Evolutionary conservation across 2,113 vertebrate genomes (phyloP).

Genomic region (Ammospiza caudacuta): DNA sequence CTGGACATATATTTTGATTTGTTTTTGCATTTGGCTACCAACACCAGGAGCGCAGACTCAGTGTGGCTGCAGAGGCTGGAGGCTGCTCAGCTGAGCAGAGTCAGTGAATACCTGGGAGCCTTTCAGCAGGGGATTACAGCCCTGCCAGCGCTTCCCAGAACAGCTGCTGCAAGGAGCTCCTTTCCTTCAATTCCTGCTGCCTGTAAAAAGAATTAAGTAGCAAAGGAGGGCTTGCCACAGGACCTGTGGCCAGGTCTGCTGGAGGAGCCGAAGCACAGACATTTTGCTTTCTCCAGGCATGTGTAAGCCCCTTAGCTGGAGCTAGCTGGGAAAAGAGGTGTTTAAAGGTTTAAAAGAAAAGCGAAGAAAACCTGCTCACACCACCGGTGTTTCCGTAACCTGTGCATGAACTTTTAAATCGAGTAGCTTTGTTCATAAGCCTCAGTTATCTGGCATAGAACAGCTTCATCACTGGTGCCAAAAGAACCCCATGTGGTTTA

Average conservation of each 20-base stretch:
- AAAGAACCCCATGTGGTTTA: conserved; percentile 8
- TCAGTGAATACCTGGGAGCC: conserved; percentile 3
- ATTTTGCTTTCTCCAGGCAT: not conserved
- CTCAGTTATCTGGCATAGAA: conserved; percentile 2
- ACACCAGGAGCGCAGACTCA: not conserved
- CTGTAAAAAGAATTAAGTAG: conserved; percentile 43
- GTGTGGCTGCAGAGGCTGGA: conserved; percentile 1
- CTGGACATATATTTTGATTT: not conserved
- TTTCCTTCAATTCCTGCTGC: conserved; percentile 24
- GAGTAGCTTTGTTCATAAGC: conserved; percentile 23
- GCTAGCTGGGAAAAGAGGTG: not conserved
- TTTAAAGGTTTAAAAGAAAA: not conserved
- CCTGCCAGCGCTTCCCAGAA: conserved; percentile 12
- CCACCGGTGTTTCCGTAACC: not conserved
- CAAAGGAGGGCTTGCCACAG: not conserved
- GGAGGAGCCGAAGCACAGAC: not conserved
- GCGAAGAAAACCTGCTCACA: conserved; percentile 10
- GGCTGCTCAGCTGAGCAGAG: not conserved
- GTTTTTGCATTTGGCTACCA: not conserved
- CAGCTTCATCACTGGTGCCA: not conserved
- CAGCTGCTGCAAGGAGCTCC: not conserved
- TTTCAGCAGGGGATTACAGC: not conserved
- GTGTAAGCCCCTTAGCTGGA: not conserved
- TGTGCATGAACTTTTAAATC: conserved; percentile 28
- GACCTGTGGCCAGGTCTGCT: not conserved